Percentiles rank a stretch among this genome's conserved stretches.
Evolutionary conservation across 1,140 invertebrate genomes (phyloP).

Genomic region (Latrodectus geometricus): DNA sequence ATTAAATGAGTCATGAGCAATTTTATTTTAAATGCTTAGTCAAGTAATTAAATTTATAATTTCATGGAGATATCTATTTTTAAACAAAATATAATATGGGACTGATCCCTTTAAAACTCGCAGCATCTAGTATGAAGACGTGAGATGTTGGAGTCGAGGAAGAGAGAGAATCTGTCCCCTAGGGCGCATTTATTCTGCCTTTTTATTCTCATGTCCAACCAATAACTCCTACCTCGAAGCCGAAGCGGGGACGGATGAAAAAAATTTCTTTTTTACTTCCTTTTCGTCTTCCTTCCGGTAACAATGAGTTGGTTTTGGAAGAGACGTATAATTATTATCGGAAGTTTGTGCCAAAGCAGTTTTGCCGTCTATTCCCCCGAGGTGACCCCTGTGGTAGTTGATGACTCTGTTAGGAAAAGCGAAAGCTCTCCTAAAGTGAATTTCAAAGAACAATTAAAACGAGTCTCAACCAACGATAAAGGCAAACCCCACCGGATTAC

Average conservation of each 20-base stretch:
- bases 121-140: slow-evolving; percentile 34
- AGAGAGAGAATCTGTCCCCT: slow-evolving; percentile 20
- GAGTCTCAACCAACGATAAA: background rate
- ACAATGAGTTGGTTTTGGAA: slow-evolving; percentile 52
- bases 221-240: slow-evolving; percentile 41
- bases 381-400: slow-evolving; percentile 7
- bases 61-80: background rate
- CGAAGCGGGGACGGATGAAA: slow-evolving; percentile 9
- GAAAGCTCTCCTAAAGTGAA: slow-evolving; percentile 16
- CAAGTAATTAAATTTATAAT: background rate
- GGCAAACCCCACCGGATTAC: background rate
- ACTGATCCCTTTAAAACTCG: slow-evolving; percentile 2
- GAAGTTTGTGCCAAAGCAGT: slow-evolving; percentile 46
- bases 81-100: background rate
- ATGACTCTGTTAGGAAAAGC: slow-evolving; percentile 31
- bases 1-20: too few species aligned
- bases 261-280: background rate
- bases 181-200: slow-evolving; percentile 47
- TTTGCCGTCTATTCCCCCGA: slow-evolving; percentile 6
- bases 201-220: slow-evolving; percentile 44
- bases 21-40: too few species aligned
- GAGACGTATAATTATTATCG: slow-evolving; percentile 56
- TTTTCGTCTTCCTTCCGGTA: slow-evolving; percentile 24
- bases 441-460: slow-evolving; percentile 42
- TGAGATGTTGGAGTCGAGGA: slow-evolving; percentile 27